phyloP scores from a whole-genome alignment of 2,113 vertebrate species.

The Marmota monax region DNA sequence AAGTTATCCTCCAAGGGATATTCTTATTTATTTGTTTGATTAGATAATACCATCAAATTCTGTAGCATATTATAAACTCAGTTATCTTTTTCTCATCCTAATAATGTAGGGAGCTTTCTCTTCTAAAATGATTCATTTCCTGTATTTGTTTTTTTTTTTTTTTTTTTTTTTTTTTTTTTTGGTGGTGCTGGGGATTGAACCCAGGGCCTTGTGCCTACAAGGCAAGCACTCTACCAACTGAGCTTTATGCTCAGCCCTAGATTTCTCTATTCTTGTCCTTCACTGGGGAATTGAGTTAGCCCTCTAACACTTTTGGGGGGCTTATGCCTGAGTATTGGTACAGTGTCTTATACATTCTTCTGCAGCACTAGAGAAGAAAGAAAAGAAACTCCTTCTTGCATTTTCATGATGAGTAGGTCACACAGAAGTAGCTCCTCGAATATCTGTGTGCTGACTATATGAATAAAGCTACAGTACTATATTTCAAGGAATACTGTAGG shows the following conservation, averaged over 20 bases:
- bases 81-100: background rate
- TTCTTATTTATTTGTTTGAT: conserved; percentile 69
- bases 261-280: background rate
- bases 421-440: background rate
- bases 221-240: no score
- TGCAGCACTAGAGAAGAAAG: background rate
- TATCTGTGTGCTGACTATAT: background rate
- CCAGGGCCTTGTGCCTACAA: no score
- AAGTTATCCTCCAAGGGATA: conserved; percentile 43
- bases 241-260: no score
- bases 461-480: background rate
- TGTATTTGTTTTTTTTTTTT: no score
- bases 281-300: background rate
- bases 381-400: background rate
- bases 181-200: no score
- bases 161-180: no score
- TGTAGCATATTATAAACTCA: background rate
- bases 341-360: background rate
- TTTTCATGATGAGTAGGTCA: background rate
- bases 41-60: conserved; percentile 47
- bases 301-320: background rate
- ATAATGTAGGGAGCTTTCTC: background rate
- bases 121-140: background rate
- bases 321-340: background rate
- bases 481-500: background rate